Conservation (phyloP, 2,113 vertebrate species). For the Ptilorrhoa leucosticta region DNA sequence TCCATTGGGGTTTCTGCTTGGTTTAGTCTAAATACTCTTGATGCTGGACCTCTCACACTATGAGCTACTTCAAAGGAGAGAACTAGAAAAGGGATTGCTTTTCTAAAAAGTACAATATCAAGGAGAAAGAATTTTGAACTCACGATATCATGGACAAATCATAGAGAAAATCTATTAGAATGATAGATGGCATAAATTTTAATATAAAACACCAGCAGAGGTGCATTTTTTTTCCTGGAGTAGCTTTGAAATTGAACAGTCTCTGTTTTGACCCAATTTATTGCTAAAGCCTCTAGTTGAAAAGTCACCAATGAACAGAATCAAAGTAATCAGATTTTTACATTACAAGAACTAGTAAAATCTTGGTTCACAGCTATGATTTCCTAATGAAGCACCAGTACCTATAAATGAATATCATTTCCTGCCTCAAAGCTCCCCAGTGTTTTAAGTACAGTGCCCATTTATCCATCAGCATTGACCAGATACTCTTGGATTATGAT, state of each 20-base stretch:
- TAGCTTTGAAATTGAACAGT: conserved; percentile 59
- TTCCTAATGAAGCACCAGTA: conserved; percentile 49
- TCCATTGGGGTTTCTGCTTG: conserved; percentile 68
- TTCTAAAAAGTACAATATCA: conserved; percentile 51
- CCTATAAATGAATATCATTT: conserved; percentile 50
- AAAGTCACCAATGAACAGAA: conserved; percentile 47
- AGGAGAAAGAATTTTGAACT: conserved; percentile 67
- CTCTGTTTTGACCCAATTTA: conserved; percentile 58
- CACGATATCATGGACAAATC: conserved; percentile 62
- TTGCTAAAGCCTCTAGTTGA: conserved; percentile 44
- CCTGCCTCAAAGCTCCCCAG: conserved; percentile 17
- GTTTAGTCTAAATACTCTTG: conserved; percentile 68
- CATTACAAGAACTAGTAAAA: conserved; percentile 53
- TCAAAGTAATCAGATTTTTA: conserved; percentile 63
- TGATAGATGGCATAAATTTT: conserved; percentile 68
- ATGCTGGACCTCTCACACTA: conserved; percentile 60
- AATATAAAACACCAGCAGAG: conserved; percentile 53
- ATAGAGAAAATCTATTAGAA: conserved; percentile 64
- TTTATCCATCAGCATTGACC: conserved; percentile 18
- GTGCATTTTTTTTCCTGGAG: conserved; percentile 31
- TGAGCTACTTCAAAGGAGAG: conserved; percentile 64
- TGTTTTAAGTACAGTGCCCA: neutral
- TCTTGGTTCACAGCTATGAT: conserved; percentile 45
- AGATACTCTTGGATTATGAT: conserved; percentile 15
- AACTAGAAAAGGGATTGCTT: conserved; percentile 31